A percentile compares a stretch with the other conserved stretches of the same genome.
Conservation (phyloP, 2,113 vertebrate species). For the Sphaerodactylus townsendi region DNA sequence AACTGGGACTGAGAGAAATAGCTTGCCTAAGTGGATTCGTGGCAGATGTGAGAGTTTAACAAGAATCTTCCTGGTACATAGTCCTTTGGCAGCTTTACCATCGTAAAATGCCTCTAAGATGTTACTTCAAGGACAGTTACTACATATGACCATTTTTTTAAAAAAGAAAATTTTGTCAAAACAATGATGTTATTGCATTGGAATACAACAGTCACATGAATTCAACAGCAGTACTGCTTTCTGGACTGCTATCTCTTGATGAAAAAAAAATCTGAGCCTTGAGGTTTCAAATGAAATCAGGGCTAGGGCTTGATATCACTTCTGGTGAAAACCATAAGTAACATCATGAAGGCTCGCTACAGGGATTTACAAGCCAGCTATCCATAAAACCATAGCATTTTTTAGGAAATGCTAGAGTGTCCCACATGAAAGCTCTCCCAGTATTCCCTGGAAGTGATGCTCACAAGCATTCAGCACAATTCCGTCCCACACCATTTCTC, state of each 20-base stretch:
- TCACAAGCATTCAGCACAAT: too few relatives aligned
- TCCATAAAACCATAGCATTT: too few relatives aligned
- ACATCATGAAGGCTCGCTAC: too few relatives aligned
- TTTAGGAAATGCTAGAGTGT: too few relatives aligned
- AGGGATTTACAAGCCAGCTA: too few relatives aligned
- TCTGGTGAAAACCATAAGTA: too few relatives aligned
- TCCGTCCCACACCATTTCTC: too few relatives aligned
- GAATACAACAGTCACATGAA: too few relatives aligned
- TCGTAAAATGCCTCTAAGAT: background rate
- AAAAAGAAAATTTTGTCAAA: background rate
- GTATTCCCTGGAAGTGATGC: too few relatives aligned
- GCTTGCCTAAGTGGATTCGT: background rate
- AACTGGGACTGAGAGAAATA: background rate
- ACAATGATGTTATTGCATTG: background rate
- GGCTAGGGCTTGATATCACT: too few relatives aligned
- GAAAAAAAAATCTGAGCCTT: background rate
- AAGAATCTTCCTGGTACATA: background rate
- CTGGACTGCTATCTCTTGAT: background rate
- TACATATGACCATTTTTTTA: background rate
- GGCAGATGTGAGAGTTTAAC: background rate
- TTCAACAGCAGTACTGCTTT: background rate
- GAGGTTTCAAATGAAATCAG: background rate
- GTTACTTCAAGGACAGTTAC: background rate
- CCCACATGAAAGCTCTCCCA: too few relatives aligned
- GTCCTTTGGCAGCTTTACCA: background rate